phyloP scores from a whole-genome alignment of 2,888 invertebrate genomes.

The Oscheius onirici region DNA sequence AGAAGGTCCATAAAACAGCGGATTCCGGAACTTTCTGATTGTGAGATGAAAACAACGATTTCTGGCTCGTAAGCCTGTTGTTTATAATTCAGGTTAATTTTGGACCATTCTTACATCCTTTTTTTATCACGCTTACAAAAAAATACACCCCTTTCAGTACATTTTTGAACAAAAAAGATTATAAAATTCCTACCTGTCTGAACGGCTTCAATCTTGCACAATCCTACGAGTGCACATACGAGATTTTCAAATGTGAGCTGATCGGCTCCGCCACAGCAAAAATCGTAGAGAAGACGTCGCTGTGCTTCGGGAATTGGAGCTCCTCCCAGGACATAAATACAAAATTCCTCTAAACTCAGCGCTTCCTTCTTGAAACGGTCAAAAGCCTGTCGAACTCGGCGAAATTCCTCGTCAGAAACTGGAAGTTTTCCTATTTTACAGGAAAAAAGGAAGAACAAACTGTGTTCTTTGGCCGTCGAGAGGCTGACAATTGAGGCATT shows the following conservation, averaged over 20 bases:
- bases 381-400: conserved; percentile 47
- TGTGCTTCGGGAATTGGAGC: conserved; percentile 53
- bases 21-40: too few species aligned
- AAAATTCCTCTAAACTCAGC: conserved; percentile 53
- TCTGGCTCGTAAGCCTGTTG: too few species aligned
- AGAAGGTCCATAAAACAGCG: too few species aligned
- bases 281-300: conserved; percentile 43
- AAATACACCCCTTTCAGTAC: background rate
- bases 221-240: conserved; percentile 52
- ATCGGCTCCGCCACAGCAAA: conserved; percentile 51
- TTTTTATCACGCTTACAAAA: too few species aligned
- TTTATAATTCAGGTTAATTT: too few species aligned
- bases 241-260: conserved; percentile 53
- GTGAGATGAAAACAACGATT: too few species aligned
- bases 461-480: conserved; percentile 1
- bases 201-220: conserved; percentile 53
- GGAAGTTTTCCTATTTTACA: conserved; percentile 12
- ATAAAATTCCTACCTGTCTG: conserved; percentile 44
- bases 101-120: too few species aligned
- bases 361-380: conserved; percentile 51
- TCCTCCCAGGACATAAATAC: conserved; percentile 52
- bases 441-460: background rate
- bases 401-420: conserved; percentile 57
- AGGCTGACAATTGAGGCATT: background rate
- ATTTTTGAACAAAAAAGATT: too few species aligned